Evolutionary conservation across 2,888 invertebrate species (phyloP).

Genomic region (Lasioglossum villosulum): DNA sequence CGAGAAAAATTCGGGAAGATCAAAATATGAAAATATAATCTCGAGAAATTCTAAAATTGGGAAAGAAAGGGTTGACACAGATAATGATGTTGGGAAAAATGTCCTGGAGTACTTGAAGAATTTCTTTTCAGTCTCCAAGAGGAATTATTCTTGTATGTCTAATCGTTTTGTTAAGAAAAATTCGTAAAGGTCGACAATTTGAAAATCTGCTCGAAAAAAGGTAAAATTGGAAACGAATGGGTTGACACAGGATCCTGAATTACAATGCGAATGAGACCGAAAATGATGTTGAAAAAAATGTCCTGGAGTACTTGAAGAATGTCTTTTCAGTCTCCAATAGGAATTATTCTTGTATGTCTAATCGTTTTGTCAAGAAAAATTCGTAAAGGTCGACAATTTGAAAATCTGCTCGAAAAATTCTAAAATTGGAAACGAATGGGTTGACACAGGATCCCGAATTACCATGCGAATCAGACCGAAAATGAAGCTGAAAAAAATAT

Average conservation of each 20-base stretch:
- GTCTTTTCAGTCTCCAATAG: neutral
- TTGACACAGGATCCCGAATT: neutral
- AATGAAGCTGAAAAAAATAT: too few relatives aligned
- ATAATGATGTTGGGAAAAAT: too few relatives aligned
- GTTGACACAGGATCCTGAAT: neutral
- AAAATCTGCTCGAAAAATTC: neutral
- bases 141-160: too few relatives aligned
- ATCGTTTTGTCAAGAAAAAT: neutral
- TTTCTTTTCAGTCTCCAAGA: too few relatives aligned
- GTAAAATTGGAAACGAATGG: neutral
- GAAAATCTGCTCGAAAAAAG: neutral
- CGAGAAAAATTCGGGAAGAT: neutral
- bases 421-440: neutral
- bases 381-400: neutral
- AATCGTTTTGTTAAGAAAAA: too few relatives aligned
- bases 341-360: neutral
- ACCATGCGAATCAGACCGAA: too few relatives aligned
- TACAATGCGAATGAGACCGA: neutral
- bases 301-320: neutral
- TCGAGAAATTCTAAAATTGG: too few relatives aligned
- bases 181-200: too few relatives aligned
- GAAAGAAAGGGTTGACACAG: too few relatives aligned
- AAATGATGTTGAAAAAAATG: neutral
- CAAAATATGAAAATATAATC: neutral
- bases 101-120: too few relatives aligned